Conservation (phyloP, 64 coral and sea anemone genomes). For the Montipora cactus region DNA sequence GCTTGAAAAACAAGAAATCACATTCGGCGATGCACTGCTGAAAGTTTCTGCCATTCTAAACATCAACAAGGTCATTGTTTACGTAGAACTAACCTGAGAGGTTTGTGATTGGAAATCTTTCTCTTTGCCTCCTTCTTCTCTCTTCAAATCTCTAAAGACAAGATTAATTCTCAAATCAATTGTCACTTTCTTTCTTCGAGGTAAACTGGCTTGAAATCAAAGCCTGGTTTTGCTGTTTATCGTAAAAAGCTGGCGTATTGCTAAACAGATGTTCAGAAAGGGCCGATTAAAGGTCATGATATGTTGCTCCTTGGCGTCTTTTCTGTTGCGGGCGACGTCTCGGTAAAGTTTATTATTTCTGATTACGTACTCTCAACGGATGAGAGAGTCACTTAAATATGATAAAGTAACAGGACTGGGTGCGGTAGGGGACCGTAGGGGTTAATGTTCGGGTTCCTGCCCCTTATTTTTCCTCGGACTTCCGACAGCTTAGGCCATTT, state of each 20-base stretch:
- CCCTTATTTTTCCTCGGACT: no score
- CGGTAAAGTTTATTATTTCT: no score
- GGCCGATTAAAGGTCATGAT: not conserved
- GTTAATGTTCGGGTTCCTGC: no score
- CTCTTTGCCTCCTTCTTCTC: not conserved
- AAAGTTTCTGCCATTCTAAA: not conserved
- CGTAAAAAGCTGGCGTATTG: not conserved
- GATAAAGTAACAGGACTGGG: no score
- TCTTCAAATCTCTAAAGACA: not conserved
- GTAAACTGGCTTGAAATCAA: not conserved
- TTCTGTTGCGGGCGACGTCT: no score
- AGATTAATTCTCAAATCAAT: not conserved
- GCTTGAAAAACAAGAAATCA: no score
- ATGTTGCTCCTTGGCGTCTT: no score
- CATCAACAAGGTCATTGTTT: slow-evolving; percentile 10
- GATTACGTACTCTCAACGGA: no score
- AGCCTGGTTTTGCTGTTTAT: not conserved
- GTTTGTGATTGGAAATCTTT: slow-evolving; percentile 49
- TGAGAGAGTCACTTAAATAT: no score
- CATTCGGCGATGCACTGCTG: not conserved
- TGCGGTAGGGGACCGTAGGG: no score
- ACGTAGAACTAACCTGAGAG: slow-evolving; percentile 2
- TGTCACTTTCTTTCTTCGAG: not conserved
- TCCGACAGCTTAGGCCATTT: no score
- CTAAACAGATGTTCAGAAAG: not conserved